phyloP scores from a whole-genome alignment of 2,113 vertebrate species.

The Apteryx mantelli region DNA sequence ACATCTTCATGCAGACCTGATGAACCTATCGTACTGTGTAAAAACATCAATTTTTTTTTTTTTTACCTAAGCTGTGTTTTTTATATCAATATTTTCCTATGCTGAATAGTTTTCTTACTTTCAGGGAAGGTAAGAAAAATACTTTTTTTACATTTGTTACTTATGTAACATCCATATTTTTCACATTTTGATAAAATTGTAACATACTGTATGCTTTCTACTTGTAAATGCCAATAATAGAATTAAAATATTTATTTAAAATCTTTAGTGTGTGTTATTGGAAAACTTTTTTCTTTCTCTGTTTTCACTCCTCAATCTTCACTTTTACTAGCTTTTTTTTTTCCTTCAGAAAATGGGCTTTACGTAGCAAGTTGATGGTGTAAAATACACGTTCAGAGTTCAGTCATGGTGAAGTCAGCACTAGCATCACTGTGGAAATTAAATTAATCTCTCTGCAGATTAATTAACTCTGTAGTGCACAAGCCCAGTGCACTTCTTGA shows the following conservation, averaged over 20 bases:
- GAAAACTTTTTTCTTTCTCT: background rate
- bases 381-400: background rate
- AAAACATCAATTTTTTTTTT: slow-evolving; percentile 81
- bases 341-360: background rate
- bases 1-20: slow-evolving; percentile 81
- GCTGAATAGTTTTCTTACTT: slow-evolving; percentile 96
- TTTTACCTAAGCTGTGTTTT: slow-evolving; percentile 94
- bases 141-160: slow-evolving; percentile 99
- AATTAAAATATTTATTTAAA: slow-evolving; percentile 99
- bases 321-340: background rate
- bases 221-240: slow-evolving; percentile 99
- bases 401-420: background rate
- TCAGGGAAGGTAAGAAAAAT: slow-evolving; percentile 98
- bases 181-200: slow-evolving; percentile 99
- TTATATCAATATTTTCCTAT: slow-evolving; percentile 97
- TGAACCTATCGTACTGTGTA: slow-evolving; percentile 90
- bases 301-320: background rate
- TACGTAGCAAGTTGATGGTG: background rate
- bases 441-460: background rate
- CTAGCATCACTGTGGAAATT: background rate
- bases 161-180: slow-evolving; percentile 99
- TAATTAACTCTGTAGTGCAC: background rate
- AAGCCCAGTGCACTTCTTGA: background rate
- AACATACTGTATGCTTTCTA: slow-evolving; percentile 99
- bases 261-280: slow-evolving; percentile 50